Conservation (phyloP, 2,797 vertebrate genomes). For the Hydrolagus colliei region DNA sequence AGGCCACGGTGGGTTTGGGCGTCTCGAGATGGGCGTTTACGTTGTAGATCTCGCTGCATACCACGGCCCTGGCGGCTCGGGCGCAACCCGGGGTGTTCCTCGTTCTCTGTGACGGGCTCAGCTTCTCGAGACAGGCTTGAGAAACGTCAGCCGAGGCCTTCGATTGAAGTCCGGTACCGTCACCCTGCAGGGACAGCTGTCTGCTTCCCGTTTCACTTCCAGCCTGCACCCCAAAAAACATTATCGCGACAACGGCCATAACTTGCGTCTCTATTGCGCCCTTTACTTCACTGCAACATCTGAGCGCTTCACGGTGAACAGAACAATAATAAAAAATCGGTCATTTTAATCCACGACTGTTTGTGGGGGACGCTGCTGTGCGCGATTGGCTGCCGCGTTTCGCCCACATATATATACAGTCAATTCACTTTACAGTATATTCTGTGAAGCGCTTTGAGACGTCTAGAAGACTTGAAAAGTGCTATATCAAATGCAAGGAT, state of each 20-base stretch:
- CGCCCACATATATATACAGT: no score
- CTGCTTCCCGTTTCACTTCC: background rate
- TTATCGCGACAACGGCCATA: no score
- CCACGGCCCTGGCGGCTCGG: background rate
- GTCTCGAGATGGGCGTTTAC: background rate
- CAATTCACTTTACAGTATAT: no score
- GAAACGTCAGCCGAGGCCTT: background rate
- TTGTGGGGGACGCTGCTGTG: no score
- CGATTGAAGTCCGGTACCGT: background rate
- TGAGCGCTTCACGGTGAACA: background rate
- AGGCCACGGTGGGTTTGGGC: background rate
- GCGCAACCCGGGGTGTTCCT: background rate
- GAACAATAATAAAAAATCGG: background rate
- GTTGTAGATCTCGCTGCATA: background rate
- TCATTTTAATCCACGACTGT: background rate
- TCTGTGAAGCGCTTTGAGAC: no score
- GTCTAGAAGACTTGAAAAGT: no score
- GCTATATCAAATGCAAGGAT: background rate
- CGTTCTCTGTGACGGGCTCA: background rate
- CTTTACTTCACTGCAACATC: background rate
- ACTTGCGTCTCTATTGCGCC: no score
- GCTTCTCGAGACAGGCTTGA: background rate
- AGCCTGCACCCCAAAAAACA: background rate
- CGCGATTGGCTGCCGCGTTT: no score
- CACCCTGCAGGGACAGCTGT: background rate